Evolutionary conservation across 2,888 invertebrate species (phyloP), one percentile per base, ranked within the genome.

Genomic region (Cryptosula pallasiana): DNA sequence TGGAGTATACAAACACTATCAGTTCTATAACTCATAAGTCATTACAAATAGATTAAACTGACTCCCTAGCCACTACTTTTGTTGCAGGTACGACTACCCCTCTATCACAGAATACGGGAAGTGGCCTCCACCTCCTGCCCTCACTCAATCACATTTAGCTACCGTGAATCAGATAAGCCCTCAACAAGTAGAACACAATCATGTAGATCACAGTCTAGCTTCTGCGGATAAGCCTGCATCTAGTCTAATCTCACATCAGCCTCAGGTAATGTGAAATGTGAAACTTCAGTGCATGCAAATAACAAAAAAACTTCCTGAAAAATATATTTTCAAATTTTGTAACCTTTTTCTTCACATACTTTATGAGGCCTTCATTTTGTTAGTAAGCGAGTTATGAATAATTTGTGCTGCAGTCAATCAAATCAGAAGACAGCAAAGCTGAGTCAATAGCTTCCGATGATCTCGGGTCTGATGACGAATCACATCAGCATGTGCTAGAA

Each of bases 401-500:
- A 45, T 13, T 45, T 45, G 5, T 45, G 3, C n/a, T 57, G 9
- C 27, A 63, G 63, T 63, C 63, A 32, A 63, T 63, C 3, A 63
- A 63, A 63, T 63, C 63, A 32, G 63, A 63, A 9, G 63, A 63
- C 63, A 63, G 63, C 63, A 63, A 63, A 32, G 63, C 63, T 9
- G 63, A 63, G 63, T 63, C 63, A 32, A 32, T 63, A 1, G 63
- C 32, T 5, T 63, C 63, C n/a, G 63, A 63, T 63, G 63, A 63
- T 27, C 32, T 63, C 25, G 63, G 63, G 34, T 63, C 63, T 13
- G 63, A 63, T 63, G 72, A 74, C 27, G 63, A 63, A 3, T 25
- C 25, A 9, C 63, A 74, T 5, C 89, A 89, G 70, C 86, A 86
- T 76, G 84, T 86, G 36, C 78, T 86, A 29, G 86, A 85, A 1